Conservation (phyloP, 2,888 invertebrate genomes). For the Sphinx pinastri region DNA sequence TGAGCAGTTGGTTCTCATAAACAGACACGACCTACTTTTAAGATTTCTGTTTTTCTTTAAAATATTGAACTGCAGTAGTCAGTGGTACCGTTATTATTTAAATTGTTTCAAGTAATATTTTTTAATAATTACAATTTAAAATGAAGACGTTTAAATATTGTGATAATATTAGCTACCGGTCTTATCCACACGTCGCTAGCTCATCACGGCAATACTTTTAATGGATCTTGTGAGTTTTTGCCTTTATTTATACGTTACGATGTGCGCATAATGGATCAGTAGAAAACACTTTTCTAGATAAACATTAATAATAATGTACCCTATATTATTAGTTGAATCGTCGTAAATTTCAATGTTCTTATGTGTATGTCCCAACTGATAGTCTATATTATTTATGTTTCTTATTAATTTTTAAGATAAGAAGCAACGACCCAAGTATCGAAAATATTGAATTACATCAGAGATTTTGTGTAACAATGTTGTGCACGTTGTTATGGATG, state of each 20-base stretch:
- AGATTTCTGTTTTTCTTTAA: no score
- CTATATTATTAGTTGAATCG: slow-evolving; percentile 14
- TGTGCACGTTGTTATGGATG: no score
- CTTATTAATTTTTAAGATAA: no score
- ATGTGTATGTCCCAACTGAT: slow-evolving; percentile 6
- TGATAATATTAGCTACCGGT: slow-evolving; percentile 25
- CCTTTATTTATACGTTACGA: slow-evolving; percentile 81
- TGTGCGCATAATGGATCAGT: slow-evolving; percentile 81
- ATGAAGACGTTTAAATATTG: not conserved
- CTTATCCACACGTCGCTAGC: slow-evolving; percentile 59
- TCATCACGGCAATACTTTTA: slow-evolving; percentile 76
- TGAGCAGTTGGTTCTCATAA: no score
- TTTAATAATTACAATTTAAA: not conserved
- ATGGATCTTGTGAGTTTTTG: slow-evolving; percentile 82
- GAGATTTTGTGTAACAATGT: not conserved
- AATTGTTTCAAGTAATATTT: not conserved
- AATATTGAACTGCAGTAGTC: no score
- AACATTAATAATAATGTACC: slow-evolving; percentile 28
- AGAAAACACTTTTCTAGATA: slow-evolving; percentile 70
- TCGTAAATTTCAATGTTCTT: slow-evolving; percentile 11
- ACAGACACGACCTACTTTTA: no score
- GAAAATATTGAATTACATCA: slow-evolving; percentile 4
- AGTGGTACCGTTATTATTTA: not conserved
- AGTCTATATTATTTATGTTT: not conserved
- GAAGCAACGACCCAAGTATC: not conserved